Evolutionary conservation across 2,113 vertebrate species (phyloP).

Genomic region (Pelobates fuscus): DNA sequence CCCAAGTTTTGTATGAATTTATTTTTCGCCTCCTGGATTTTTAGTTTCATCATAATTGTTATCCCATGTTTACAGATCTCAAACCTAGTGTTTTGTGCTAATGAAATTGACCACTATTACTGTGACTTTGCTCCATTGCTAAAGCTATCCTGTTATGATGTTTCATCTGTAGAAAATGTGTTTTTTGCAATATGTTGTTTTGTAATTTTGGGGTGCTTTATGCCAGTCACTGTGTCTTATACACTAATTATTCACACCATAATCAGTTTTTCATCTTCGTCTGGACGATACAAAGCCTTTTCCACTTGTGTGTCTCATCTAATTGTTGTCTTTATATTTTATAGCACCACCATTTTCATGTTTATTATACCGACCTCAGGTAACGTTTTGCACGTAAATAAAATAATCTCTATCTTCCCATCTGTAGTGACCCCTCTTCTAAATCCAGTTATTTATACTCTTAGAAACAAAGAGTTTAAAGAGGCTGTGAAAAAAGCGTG

Average conservation of each 20-base stretch:
- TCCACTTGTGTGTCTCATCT: conserved; percentile 9
- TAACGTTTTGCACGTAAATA: background rate
- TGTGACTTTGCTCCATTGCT: conserved; percentile 20
- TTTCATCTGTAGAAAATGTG: background rate
- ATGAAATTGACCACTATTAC: conserved; percentile 20
- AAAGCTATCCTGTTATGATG: conserved; percentile 1
- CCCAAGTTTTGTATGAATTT: background rate
- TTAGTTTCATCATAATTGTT: background rate
- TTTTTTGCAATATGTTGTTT: background rate
- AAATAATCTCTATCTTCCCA: conserved; percentile 10
- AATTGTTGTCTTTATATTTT: conserved; percentile 7
- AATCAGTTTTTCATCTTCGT: background rate
- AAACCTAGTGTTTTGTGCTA: background rate
- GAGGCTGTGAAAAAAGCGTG: background rate
- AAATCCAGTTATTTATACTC: conserved; percentile 16
- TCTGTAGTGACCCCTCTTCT: conserved; percentile 10
- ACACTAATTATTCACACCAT: background rate
- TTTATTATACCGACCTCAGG: background rate
- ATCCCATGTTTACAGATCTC: background rate
- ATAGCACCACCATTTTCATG: conserved; percentile 10
- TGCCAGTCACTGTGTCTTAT: background rate
- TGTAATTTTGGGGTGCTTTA: conserved; percentile 16
- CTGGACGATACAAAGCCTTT: background rate
- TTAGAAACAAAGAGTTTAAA: conserved; percentile 12
- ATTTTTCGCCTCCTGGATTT: background rate